Evolutionary conservation across 2,797 vertebrate genomes (phyloP).

Genomic region (Darevskia mixta): DNA sequence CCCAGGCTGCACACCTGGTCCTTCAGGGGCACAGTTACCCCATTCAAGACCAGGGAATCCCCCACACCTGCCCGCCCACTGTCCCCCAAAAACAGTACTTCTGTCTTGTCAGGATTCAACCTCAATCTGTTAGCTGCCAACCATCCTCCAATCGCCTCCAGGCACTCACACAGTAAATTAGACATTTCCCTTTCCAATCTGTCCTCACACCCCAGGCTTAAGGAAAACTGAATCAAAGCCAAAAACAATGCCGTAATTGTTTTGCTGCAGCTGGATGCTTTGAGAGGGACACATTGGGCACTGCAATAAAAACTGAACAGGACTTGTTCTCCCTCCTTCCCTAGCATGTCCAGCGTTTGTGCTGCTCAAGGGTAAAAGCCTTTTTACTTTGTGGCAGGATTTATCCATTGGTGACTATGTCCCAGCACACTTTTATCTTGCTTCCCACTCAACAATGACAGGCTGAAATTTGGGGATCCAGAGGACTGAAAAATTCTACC

Average conservation of each 20-base stretch:
- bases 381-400: background rate
- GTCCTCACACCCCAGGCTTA: background rate
- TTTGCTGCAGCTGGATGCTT: background rate
- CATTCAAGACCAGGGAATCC: too few relatives aligned
- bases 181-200: background rate
- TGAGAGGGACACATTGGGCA: background rate
- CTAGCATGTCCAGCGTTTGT: background rate
- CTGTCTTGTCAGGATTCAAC: too few relatives aligned
- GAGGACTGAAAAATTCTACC: too few relatives aligned
- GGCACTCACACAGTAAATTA: too few relatives aligned
- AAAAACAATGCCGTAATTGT: background rate
- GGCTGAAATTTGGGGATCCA: too few relatives aligned
- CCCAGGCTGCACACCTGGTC: too few relatives aligned
- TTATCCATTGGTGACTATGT: background rate
- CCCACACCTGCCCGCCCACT: too few relatives aligned
- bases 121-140: too few relatives aligned
- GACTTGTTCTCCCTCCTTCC: background rate
- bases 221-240: background rate
- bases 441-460: too few relatives aligned
- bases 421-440: background rate
- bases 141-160: too few relatives aligned
- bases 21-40: too few relatives aligned
- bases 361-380: background rate
- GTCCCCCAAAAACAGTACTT: too few relatives aligned
- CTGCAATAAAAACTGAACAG: background rate